Evolutionary conservation across 2,797 vertebrate genomes (phyloP).

Genomic region (Crocodylus rhombifer): DNA sequence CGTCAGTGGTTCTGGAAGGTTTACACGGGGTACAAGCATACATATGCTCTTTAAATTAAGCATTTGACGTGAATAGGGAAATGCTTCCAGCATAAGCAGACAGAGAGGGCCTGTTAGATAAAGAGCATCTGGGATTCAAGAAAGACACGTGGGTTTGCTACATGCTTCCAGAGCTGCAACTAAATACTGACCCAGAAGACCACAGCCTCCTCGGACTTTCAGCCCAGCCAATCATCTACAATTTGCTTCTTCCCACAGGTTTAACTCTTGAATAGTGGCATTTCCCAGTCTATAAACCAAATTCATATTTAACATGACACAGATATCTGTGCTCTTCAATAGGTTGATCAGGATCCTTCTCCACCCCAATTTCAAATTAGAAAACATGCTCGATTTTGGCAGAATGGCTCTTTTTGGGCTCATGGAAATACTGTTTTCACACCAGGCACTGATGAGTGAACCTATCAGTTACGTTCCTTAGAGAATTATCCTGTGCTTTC

Average conservation of each 20-base stretch:
- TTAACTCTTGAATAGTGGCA: background rate
- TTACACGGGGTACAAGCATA: background rate
- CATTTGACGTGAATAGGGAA: background rate
- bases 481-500: slow-evolving; percentile 49
- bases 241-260: slow-evolving; percentile 31
- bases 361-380: slow-evolving; percentile 3
- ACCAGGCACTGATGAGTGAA: slow-evolving; percentile 39
- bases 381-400: slow-evolving; percentile 16
- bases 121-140: slow-evolving; percentile 61
- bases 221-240: background rate
- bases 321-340: background rate
- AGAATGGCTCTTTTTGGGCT: background rate
- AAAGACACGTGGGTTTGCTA: background rate
- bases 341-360: background rate
- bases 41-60: background rate
- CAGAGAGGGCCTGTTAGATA: background rate
- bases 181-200: background rate
- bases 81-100: slow-evolving; percentile 39
- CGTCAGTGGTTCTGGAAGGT: slow-evolving; percentile 14
- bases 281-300: slow-evolving; percentile 38
- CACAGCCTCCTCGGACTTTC: background rate
- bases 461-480: slow-evolving; percentile 50
- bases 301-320: rapidly evolving
- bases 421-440: background rate
- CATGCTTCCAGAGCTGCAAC: background rate